These are phyloP conservation scores for Zaprionus davidi DNA, from an alignment of 1,140 invertebrate genomes.

Conservation along the genomic window DNA sequence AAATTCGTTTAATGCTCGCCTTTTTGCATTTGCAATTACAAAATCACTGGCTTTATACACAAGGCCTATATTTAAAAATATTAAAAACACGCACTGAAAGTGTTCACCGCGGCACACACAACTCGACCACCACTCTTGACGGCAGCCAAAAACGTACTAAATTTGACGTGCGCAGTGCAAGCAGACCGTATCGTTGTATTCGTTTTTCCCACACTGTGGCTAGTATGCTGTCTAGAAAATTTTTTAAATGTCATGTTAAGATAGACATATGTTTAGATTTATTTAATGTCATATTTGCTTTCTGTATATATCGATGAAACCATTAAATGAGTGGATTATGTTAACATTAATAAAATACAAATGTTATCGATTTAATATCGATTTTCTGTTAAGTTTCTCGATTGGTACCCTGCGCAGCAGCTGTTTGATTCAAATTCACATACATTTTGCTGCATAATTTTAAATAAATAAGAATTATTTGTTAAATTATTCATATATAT, in stretches of 20 bases:
- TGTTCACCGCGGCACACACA: slow-evolving; percentile 27
- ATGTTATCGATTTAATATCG: background rate
- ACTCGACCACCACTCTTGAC: slow-evolving; percentile 41
- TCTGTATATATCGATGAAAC: no score
- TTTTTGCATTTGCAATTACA: slow-evolving; percentile 25
- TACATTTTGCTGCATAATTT: background rate
- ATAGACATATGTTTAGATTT: no score
- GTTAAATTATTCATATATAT: background rate
- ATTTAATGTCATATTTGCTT: no score
- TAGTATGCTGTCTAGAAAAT: slow-evolving; percentile 2
- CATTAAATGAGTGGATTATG: no score
- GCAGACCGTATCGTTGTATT: slow-evolving; percentile 18
- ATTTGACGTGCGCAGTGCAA: slow-evolving; percentile 15
- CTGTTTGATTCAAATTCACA: background rate
- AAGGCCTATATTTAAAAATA: slow-evolving; percentile 39
- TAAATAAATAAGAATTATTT: background rate
- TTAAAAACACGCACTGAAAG: slow-evolving; percentile 48
- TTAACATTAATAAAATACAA: background rate
- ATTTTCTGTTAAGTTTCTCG: background rate
- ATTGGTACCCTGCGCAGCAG: background rate
- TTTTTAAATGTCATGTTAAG: background rate
- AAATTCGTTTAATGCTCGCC: slow-evolving; percentile 26
- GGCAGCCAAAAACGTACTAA: slow-evolving; percentile 50
- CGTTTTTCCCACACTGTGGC: background rate
- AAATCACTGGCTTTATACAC: slow-evolving; percentile 28